Conservation (phyloP, 2,797 vertebrate species). For the Liparis tanakae region DNA sequence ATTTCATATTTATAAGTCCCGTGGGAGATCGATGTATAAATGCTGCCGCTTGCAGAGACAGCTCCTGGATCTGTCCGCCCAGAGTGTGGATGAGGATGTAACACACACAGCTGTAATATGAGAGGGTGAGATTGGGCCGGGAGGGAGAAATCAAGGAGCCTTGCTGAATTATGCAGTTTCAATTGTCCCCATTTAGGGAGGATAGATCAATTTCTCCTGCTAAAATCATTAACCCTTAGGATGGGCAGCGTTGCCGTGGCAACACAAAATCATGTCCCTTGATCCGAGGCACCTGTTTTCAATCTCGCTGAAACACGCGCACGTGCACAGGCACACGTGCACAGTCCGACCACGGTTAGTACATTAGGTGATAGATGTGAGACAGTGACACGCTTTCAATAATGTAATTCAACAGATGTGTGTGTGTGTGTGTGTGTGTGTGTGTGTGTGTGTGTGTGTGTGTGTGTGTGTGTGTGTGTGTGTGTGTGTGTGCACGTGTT, state of each 20-base stretch:
- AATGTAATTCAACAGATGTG: conserved; percentile 23
- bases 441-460: background rate
- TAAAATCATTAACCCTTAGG: conserved; percentile 66
- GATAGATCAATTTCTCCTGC: conserved; percentile 73
- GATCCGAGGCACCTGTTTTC: conserved; percentile 64
- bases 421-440: background rate
- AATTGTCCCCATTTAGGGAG: conserved; percentile 66
- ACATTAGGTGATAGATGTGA: background rate
- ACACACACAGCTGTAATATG: conserved; percentile 51
- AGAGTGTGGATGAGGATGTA: conserved; percentile 20
- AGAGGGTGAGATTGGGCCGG: conserved; percentile 6
- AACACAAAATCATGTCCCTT: conserved; percentile 59
- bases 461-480: no score
- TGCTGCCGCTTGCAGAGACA: conserved; percentile 5
- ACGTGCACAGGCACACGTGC: conserved; percentile 2
- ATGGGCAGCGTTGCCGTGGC: conserved; percentile 65
- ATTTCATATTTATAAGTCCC: conserved; percentile 29
- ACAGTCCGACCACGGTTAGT: conserved; percentile 7
- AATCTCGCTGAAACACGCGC: background rate
- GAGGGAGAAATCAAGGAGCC: background rate
- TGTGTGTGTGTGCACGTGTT: conserved; percentile 32
- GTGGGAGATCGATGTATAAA: conserved; percentile 45
- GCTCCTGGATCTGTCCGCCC: background rate
- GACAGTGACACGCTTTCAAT: conserved; percentile 24
- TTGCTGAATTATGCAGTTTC: conserved; percentile 74